Base-by-base conservation (phyloP, 2,888 invertebrate genomes). In the Dasysyrphus tricinctus region DNA sequence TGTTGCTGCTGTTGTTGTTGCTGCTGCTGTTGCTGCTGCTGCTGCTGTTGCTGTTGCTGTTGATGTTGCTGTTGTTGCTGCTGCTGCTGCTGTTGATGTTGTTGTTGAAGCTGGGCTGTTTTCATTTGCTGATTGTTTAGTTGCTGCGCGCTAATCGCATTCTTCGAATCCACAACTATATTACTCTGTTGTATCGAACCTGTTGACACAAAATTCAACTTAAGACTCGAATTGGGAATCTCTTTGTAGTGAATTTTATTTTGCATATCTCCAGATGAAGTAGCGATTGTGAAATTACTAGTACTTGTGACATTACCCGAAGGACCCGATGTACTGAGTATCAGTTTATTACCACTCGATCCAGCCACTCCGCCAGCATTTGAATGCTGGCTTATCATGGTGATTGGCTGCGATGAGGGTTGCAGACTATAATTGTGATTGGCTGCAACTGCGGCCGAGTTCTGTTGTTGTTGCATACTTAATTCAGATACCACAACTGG, bases 381-480 rank as follows among this genome's bases (percentile, higher is more conserved):
- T 12, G 89, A 89, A 59, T 90, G 90, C 74, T 89, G 89, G 49
- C 89, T 88, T 69, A 91, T 91, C 19, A 92, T 90, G 7, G 91
- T 91, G 24, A 92, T 91, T 24, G 92, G 92, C 29, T 91, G 91
- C n/a, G 91, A 90, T 3, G 92, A 90, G 14, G 92, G 92, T 77
- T 92, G 92, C 69, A 93, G 79, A 74, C 92, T 93, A 72, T 93
- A 93, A 77, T 93, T 93, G 88, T 93, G 92, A 84, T 93, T 93
- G 16, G 92, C 91, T 1, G 92, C 91, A 63, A 92, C 91, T 44
- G 91, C 90, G 1, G 92, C 91, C 12, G 92, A 91, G 11, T 91
- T 91, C 34, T 91, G 91, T 70, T 90, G 90, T 81, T 90, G 90
- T 47, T 89, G 90, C 65, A 90, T 84, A 89, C 91, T 91, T 14